Evolutionary conservation across 2,113 vertebrate genomes (phyloP).

Genomic region (Pantherophis guttatus): DNA sequence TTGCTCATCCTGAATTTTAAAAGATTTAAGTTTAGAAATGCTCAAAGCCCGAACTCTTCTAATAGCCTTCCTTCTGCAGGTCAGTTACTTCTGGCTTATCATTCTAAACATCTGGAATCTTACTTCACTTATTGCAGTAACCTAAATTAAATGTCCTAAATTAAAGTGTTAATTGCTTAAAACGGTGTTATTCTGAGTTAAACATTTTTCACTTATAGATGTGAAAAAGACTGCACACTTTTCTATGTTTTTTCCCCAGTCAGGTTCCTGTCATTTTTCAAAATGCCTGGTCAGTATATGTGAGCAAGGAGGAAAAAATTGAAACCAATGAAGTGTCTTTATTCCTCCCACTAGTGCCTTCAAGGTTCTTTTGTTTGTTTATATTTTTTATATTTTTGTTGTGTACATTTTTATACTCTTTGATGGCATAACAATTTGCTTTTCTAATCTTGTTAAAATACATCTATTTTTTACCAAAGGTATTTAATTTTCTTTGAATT

Average conservation of each 20-base stretch:
- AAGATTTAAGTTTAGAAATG: slow-evolving; percentile 59
- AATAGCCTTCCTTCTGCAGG: slow-evolving; percentile 57
- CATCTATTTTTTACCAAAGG: slow-evolving; percentile 86
- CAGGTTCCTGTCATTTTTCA: slow-evolving; percentile 62
- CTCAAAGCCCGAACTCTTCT: slow-evolving; percentile 54
- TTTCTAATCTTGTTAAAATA: slow-evolving; percentile 84
- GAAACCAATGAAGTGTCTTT: slow-evolving; percentile 61
- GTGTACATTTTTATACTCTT: slow-evolving; percentile 83
- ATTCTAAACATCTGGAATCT: slow-evolving; percentile 63
- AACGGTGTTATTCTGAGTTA: slow-evolving; percentile 55
- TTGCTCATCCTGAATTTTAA: slow-evolving; percentile 49
- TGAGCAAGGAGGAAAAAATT: slow-evolving; percentile 61
- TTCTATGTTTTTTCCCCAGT: slow-evolving; percentile 30
- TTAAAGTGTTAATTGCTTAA: slow-evolving; percentile 51
- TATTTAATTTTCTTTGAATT: slow-evolving; percentile 83
- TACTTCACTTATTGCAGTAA: slow-evolving; percentile 53
- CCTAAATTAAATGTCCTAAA: slow-evolving; percentile 52
- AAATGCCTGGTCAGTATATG: slow-evolving; percentile 51
- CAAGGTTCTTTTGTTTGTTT: slow-evolving; percentile 55
- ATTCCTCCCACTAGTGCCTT: slow-evolving; percentile 61
- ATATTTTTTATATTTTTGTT: slow-evolving; percentile 64
- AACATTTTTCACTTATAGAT: slow-evolving; percentile 48
- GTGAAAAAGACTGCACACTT: slow-evolving; percentile 70
- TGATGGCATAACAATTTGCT: slow-evolving; percentile 76
- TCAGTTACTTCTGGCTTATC: slow-evolving; percentile 56